Evolutionary conservation across 2,797 vertebrate genomes (phyloP), one percentile per base, ranked within the genome.

Genomic region (Macropus fuliginosus): DNA sequence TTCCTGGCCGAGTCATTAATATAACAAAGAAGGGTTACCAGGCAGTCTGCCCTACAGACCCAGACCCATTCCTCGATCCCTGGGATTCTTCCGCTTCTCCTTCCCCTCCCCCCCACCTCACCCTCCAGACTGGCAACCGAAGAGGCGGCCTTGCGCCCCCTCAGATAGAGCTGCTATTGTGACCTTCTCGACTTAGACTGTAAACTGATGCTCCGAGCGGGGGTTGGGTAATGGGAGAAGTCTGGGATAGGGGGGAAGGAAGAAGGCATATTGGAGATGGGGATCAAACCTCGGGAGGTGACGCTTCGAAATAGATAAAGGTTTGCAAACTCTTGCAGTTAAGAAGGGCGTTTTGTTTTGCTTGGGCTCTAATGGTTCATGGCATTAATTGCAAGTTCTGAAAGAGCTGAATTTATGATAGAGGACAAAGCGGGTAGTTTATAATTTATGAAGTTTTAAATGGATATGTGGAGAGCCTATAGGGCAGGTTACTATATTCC

Each of bases 381-480:
- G 99, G 99, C 99, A 98, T 99, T 99, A 99, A 99, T 99, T 99
- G 99, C 99, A 99, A 99, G 99, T 99, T 99, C 99, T 98, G 96
- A 98, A 98, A 98, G 98, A 99, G 98, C 98, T 98, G 99, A 98
- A 99, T 99, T 99, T 98, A 99, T 98, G 98, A 98, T 98, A 98
- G 99, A 98, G 98, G 98, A 99, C 99, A 99, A 99, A 99, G 99
- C 98, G 98, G 98, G 97, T 98, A 99, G 98, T 99, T 99, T 99
- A 99, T 99, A 99, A 99, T 99, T 99, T 99, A 99, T 99, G 99
- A 99, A 98, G 98, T 99, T 99, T 99, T 99, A 99, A 99, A 99
- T 99, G 98, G 95, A 87, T 27, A 87, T 87, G 74, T 87, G 56
- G 90, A 95, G 97, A 91, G 52, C 52, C 52, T 52, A 52, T 55